Conservation (phyloP, 2,113 vertebrate species). For the Zosterops japonicus region DNA sequence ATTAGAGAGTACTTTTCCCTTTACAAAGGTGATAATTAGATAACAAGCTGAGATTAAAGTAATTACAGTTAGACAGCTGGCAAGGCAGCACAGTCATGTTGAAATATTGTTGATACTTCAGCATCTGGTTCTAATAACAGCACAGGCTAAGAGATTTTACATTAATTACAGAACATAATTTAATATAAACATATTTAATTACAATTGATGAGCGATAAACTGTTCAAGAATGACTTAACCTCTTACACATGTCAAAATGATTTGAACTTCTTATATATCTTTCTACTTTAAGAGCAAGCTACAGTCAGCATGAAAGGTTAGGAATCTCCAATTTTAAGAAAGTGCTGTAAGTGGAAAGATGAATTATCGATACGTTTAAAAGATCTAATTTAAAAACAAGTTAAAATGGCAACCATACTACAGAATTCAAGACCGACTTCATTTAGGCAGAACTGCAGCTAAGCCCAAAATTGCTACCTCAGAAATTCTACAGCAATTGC, state of each 20-base stretch:
- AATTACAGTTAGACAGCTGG: slow-evolving; percentile 89
- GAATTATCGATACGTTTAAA: not conserved
- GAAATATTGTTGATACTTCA: slow-evolving; percentile 85
- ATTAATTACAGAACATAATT: slow-evolving; percentile 86
- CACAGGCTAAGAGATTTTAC: slow-evolving; percentile 82
- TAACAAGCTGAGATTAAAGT: slow-evolving; percentile 92
- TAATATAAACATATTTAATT: slow-evolving; percentile 91
- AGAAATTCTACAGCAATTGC: not conserved
- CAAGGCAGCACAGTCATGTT: slow-evolving; percentile 81
- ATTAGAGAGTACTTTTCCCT: slow-evolving; percentile 87
- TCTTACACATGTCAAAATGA: slow-evolving; percentile 73
- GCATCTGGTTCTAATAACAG: slow-evolving; percentile 85
- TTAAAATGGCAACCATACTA: not conserved
- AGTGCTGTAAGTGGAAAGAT: not conserved
- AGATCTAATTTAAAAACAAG: not conserved
- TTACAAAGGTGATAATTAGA: slow-evolving; percentile 93
- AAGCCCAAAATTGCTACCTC: slow-evolving; percentile 44
- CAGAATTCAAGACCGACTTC: not conserved
- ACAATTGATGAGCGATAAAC: slow-evolving; percentile 85
- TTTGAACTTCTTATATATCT: slow-evolving; percentile 36
- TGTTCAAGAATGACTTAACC: slow-evolving; percentile 82
- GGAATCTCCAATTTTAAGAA: not conserved
- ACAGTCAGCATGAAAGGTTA: not conserved
- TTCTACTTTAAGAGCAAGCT: slow-evolving; percentile 32
- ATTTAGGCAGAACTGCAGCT: not conserved